Base-by-base conservation (phyloP, 2,113 vertebrate species). In the Mastomys coucha region DNA sequence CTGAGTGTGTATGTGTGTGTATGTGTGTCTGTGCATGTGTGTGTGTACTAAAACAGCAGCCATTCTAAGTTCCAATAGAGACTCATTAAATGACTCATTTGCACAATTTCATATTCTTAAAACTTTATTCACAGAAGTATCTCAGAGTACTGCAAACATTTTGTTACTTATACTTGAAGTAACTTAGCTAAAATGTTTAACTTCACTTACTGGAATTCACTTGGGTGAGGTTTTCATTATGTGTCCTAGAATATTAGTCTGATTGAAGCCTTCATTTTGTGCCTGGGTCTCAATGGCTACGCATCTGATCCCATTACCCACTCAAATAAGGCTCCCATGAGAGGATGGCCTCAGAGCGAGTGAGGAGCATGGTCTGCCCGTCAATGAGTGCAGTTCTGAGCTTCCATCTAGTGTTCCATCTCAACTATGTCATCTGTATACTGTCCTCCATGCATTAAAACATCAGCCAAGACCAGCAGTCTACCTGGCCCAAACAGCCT, bases 401-500 rank as follows among this genome's bases (percentile, higher is more conserved):
- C 72, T 53, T 92, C 95, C 97, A 98, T 96, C 97, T 91, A 92
- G 89, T 97, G 96, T 98, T 90, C 80, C 88, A 97, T 97, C 94
- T 95, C 72, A 75, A 97, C 97, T 97, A 80, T 99, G 98, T 98
- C 98, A 98, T 98, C 97, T 97, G 95, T 76, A 98, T 96, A 98
- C 96, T 98, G 98, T 98, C 97, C 98, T 97, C 81, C 36, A 92
- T 11, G 90, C 97, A 99, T 98, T 99, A 98, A 98, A 97, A 98
- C 98, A 98, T 98, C 98, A 98, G 95, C 96, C 92, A 96, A 97
- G 98, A 97, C 98, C 93, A 97, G 94, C 98, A 97, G 97, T 97
- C 98, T 97, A 97, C 98, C 98, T 97, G 97, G 97, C 98, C 98
- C 98, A 96, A 98, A 98, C 60, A 4, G 96, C 77, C 98, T 98